These are phyloP conservation scores for Neosilurus hyrtlii DNA, from an alignment of 2,797 vertebrate species.

Conservation along the genomic window DNA sequence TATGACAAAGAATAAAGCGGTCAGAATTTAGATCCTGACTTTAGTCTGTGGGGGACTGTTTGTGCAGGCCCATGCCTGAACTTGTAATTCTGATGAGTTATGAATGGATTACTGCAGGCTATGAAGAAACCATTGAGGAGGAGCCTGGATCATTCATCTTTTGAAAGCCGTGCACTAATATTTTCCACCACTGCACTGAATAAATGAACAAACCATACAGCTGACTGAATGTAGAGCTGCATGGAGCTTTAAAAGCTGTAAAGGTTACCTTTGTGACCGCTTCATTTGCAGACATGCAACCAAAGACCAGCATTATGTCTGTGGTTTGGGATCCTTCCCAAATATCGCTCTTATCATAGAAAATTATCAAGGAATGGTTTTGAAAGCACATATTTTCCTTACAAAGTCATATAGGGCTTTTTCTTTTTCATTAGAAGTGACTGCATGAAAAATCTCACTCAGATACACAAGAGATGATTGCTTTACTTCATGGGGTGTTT, in stretches of 20 bases:
- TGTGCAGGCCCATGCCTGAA: conserved; percentile 22
- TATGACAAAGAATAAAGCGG: neutral
- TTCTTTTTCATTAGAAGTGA: neutral
- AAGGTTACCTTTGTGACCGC: conserved; percentile 3
- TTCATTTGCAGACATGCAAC: conserved; percentile 25
- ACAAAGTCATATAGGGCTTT: neutral
- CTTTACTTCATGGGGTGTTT: neutral
- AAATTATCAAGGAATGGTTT: conserved; percentile 10
- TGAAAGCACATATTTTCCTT: conserved; percentile 7
- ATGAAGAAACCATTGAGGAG: conserved; percentile 21
- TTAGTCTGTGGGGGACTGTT: neutral
- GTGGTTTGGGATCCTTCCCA: conserved; percentile 8
- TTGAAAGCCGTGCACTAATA: neutral
- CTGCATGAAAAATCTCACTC: neutral
- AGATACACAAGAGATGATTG: neutral
- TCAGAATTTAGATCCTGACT: neutral
- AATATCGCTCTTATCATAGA: neutral
- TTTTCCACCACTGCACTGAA: conserved; percentile 9
- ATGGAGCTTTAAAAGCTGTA: conserved; percentile 1
- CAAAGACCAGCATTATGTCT: conserved; percentile 14
- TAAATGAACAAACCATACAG: conserved; percentile 11
- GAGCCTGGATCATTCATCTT: conserved; percentile 9
- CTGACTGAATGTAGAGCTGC: neutral
- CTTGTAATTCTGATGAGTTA: conserved; percentile 7
- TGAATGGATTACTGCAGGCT: conserved; percentile 28